Conservation (phyloP, 2,888 invertebrate species). For the Pseudeuparius sepicola region DNA sequence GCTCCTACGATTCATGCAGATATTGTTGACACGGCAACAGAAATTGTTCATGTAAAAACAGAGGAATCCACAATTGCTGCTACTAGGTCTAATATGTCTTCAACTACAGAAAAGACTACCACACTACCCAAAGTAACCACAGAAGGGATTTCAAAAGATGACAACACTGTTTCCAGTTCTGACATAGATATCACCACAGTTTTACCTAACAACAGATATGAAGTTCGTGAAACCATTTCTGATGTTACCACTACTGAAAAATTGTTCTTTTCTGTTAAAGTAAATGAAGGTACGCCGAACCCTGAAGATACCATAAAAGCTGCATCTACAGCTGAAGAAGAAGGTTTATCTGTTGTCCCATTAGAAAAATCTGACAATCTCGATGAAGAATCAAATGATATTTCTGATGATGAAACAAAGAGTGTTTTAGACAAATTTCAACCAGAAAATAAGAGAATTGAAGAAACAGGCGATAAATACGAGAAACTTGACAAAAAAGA, state of each 20-base stretch:
- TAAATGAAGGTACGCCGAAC: conserved; percentile 23
- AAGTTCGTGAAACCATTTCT: conserved; percentile 30
- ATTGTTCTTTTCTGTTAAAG: conserved; percentile 27
- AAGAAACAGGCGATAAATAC: conserved; percentile 19
- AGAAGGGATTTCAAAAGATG: conserved; percentile 4
- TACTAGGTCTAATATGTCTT: too few species aligned
- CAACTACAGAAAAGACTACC: conserved; percentile 4
- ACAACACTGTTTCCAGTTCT: conserved; percentile 14
- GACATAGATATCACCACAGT: neutral
- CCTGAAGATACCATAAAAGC: neutral
- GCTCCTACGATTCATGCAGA: too few species aligned
- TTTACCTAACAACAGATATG: conserved; percentile 30
- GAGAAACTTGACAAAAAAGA: conserved; percentile 22
- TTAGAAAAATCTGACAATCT: conserved; percentile 19
- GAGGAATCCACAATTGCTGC: conserved; percentile 10
- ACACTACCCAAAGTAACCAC: conserved; percentile 16
- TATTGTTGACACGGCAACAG: too few species aligned
- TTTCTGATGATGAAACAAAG: conserved; percentile 29
- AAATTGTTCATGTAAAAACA: conserved; percentile 9
- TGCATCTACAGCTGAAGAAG: conserved; percentile 5
- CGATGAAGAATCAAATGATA: conserved; percentile 22
- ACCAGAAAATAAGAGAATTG: conserved; percentile 15
- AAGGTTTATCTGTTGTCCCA: conserved; percentile 25
- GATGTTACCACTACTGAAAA: conserved; percentile 33
- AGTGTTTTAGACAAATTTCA: conserved; percentile 29